Base-by-base conservation (phyloP, 2,888 invertebrate genomes). In the Encarsia formosa region DNA sequence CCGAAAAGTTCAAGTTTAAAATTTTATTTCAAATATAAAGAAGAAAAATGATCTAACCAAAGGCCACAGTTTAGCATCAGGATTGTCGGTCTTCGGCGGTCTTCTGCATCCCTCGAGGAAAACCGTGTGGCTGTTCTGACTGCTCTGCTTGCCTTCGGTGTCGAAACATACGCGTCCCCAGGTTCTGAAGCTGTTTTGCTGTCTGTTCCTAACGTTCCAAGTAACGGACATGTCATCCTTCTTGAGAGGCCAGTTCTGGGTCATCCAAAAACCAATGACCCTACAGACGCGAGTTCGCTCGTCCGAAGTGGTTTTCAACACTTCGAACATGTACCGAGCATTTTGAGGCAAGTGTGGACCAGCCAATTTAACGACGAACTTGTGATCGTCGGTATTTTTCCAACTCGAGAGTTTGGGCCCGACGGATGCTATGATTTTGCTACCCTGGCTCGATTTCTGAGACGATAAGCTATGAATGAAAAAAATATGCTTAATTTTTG, bases 111-210 rank as follows among this genome's bases (percentile, higher is more conserved):
- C 67, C 42, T 67, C 65, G 4, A 70, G 44, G 16, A 59, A 32
- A 0, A 63, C 49, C 8, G 56, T 50, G n/a, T 56, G 54, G 1
- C 41, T 39, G 0, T 48, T 50, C 19, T n/a, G n/a, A n/a, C n/a
- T n/a, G 1, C 47, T 23, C 19, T 58, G 18, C 46, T 61, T 39
- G 2, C 13, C 41, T 22, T 85, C 82, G 1, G 84, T 83, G 62
- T 91, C 89, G 62, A 87, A 87, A 59, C 84, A 82, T 58, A 93
- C 80, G 42, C 88, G 81, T 13, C 94, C 94, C 47, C 83, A 82
- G 8, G 79, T 78, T 24, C 74, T 70, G 19, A 79, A 74, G 11
- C 66, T 60, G 52, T 76, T 76, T 74, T 81, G 70, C 5, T 62
- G 63, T 16, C 60, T 58, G 5, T 58, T 60, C 9, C 50, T 59